phyloP scores from a whole-genome alignment of 2,888 invertebrate species.

The Drosophila ustulata region DNA sequence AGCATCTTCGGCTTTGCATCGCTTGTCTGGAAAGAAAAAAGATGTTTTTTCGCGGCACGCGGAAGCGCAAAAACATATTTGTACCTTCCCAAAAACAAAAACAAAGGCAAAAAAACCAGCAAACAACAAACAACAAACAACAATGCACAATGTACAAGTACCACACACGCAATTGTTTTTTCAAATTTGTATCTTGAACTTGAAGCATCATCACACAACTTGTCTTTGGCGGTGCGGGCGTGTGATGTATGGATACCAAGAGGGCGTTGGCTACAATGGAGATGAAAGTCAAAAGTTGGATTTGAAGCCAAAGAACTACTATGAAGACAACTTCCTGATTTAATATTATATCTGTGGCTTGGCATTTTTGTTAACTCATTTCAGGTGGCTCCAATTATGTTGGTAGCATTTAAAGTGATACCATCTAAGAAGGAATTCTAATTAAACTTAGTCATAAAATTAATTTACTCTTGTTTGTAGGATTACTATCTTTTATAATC shows the following conservation, averaged over 20 bases:
- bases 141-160: conserved; percentile 51
- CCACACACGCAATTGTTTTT: conserved; percentile 49
- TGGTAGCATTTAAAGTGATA: conserved; percentile 8
- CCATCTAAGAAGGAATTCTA: conserved; percentile 13
- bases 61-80: conserved; percentile 50
- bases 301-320: not conserved
- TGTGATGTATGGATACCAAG: conserved; percentile 12
- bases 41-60: conserved; percentile 46
- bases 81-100: conserved; percentile 15
- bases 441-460: not conserved
- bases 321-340: not conserved
- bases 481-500: not conserved
- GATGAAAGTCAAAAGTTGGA: conserved; percentile 6
- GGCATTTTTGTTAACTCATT: conserved; percentile 4
- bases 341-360: not conserved
- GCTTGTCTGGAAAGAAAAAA: conserved; percentile 25
- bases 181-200: conserved; percentile 75
- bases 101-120: not conserved
- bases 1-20: conserved; percentile 46
- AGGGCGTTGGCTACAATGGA: conserved; percentile 32
- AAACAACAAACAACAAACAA: conserved; percentile 6
- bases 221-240: conserved; percentile 8
- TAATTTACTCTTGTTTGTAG: not conserved
- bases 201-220: conserved; percentile 66
- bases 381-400: conserved; percentile 18